Base-by-base conservation (phyloP, 2,888 invertebrate species). In the Drosophila greeni region DNA sequence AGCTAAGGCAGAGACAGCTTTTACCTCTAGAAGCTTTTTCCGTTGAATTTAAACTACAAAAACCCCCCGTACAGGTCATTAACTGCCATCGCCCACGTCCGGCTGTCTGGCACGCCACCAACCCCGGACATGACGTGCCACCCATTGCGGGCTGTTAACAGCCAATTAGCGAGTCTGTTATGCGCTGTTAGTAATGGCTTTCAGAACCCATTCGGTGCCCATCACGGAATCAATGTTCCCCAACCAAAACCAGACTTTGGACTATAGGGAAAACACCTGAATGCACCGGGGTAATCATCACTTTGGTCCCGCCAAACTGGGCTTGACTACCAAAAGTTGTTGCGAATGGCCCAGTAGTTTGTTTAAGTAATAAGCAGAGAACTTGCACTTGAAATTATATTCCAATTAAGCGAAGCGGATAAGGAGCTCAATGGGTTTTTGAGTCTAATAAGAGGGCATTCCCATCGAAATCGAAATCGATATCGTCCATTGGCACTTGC, bases 401-500 rank as follows among this genome's bases (percentile, higher is more conserved):
- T 9, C 16, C 20, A 14, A 16, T 24, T 12, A 11, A 26, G 33
- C 5, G 16, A 16, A 14, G 29, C 43, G 24, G 60, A 59, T 58
- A 43, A 59, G 11, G 3, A 31, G 42, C 33, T 18, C 42, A 20
- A 34, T 29, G 34, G 26, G 26, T 8, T 9, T 26, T 26, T 9
- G 2, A 29, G 12, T 24, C 54, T 20, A 56, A 55, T 8, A 24
- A 20, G 20, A 3, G 55, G 57, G 40, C 40, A 26, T 58, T 55
- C 51, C 55, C 51, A 53, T 18, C 18, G 49, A 16, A 53, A 56
- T 5, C 5, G 48, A 53, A 43, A 43, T 11, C 16, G 56, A 58
- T 55, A 57, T 57, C 58, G 59, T 59, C 2, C 59, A 45, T 59
- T 59, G 43, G 31, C 60, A 29, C 29, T 31, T 43, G 14, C n/a